Base-by-base conservation (phyloP, 2,888 invertebrate species). In the Frankliniella intonsa region DNA sequence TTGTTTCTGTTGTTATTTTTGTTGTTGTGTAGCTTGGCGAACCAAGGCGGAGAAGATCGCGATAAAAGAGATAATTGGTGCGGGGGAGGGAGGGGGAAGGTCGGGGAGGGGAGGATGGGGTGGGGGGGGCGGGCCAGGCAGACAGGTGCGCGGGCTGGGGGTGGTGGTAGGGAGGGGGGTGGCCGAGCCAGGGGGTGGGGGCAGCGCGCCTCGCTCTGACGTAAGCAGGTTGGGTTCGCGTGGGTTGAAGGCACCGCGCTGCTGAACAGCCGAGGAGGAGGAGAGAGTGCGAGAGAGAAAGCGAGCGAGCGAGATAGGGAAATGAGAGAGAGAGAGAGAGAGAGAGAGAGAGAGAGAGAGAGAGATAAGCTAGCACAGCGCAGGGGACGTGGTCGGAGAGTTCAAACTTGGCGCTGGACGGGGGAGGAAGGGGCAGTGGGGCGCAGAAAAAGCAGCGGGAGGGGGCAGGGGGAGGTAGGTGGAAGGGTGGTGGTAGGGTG, bases 211-310 rank as follows among this genome's bases (percentile, higher is more conserved):
- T 9, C 12, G 69, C 69, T 76, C 69, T 76, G 69, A 76, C 69
- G 69, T 25, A 76, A 76, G 69, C 69, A 76, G 69, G 14, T 55
- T 55, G 55, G 19, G 55, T 76, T 76, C 25, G 69, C 69, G 69
- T 76, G 69, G 69, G 69, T 76, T 76, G 69, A 76, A 76, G 69
- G 22, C 69, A 76, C 69, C 69, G 69, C n/a, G 38, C 55, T 12
- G 14, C 55, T 14, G 14, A 12, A 55, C 62, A 10, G n/a, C 62
- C 62, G 12, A 7, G 12, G 12, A 19, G 0, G 7, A n/a, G 55
- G 5, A 55, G 17, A 10, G 69, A 76, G 25, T 22, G 69, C 11
- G 25, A 76, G 69, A 65, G 65, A n/a, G 65, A 19, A 19, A n/a
- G 65, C 9, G 65, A n/a, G 65, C 9, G 22, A 22, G 69, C 8